Percentiles rank a stretch among this genome's conserved stretches.
Conservation (phyloP, 92 coral and sea anemone species). For the Isaurus tuberculatus region DNA sequence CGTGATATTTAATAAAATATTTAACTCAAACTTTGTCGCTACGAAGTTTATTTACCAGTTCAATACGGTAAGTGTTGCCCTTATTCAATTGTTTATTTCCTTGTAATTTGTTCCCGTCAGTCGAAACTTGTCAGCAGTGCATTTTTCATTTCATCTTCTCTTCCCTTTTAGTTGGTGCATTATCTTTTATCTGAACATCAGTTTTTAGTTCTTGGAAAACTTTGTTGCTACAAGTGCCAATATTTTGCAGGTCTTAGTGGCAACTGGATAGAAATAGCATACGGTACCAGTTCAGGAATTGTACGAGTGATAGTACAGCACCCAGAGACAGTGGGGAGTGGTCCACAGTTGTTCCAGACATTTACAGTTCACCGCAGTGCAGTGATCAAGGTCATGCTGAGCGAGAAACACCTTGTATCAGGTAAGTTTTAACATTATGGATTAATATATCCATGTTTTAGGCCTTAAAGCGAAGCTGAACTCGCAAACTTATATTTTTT, state of each 20-base stretch:
- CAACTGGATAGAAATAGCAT: constrained; percentile 98
- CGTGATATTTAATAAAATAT: too few species aligned
- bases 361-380: constrained; percentile 99
- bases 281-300: constrained; percentile 97
- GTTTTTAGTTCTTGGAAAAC: neutral
- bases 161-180: neutral
- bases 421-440: too few species aligned
- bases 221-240: neutral
- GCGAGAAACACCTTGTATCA: constrained; percentile 96
- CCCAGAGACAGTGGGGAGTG: constrained; percentile 99
- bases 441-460: too few species aligned
- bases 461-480: too few species aligned
- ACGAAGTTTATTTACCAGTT: too few species aligned
- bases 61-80: too few species aligned
- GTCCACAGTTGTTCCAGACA: constrained; percentile 98
- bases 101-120: too few species aligned
- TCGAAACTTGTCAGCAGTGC: too few species aligned
- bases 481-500: too few species aligned
- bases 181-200: neutral
- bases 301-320: constrained; percentile 98
- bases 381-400: constrained; percentile 93
- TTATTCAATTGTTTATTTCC: too few species aligned
- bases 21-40: too few species aligned
- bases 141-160: neutral
- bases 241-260: constrained; percentile 84